These are phyloP conservation scores for Solenodon paradoxus DNA, from an alignment of 2,113 vertebrate species.

Conservation along the genomic window DNA sequence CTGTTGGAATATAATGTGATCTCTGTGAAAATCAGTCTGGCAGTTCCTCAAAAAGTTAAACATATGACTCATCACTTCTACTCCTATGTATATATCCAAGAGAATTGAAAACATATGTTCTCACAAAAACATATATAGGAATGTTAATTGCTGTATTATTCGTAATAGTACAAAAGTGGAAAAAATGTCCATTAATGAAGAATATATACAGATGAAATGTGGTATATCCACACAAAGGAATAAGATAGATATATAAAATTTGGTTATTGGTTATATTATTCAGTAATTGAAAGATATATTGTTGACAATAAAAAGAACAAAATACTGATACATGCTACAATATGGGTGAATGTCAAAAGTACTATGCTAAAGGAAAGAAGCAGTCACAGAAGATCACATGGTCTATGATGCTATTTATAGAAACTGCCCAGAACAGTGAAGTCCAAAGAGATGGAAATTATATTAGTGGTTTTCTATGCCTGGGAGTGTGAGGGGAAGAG, in stretches of 20 bases:
- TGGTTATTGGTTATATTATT: not conserved
- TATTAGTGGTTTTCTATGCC: not conserved
- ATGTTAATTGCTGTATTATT: conserved; percentile 2
- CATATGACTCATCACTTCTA: not conserved
- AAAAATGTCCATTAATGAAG: not conserved
- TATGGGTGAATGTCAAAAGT: not conserved
- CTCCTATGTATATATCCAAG: not conserved
- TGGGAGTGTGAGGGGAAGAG: not conserved
- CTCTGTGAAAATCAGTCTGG: not conserved
- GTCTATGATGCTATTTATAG: not conserved
- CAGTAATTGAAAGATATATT: not conserved
- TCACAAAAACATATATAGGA: not conserved
- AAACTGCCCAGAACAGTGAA: not conserved
- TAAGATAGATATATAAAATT: not conserved
- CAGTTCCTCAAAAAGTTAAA: conserved; percentile 18
- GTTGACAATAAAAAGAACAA: not conserved
- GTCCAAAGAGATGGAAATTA: conserved; percentile 31
- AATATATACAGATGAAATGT: conserved; percentile 18
- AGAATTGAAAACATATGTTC: not conserved
- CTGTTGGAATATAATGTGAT: not conserved
- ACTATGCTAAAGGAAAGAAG: not conserved
- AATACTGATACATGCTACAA: not conserved
- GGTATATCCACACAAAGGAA: not conserved
- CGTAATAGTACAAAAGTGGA: not conserved
- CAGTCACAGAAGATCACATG: not conserved